Conservation (phyloP, 1,140 invertebrate species). For the Pogonus chalceus region DNA sequence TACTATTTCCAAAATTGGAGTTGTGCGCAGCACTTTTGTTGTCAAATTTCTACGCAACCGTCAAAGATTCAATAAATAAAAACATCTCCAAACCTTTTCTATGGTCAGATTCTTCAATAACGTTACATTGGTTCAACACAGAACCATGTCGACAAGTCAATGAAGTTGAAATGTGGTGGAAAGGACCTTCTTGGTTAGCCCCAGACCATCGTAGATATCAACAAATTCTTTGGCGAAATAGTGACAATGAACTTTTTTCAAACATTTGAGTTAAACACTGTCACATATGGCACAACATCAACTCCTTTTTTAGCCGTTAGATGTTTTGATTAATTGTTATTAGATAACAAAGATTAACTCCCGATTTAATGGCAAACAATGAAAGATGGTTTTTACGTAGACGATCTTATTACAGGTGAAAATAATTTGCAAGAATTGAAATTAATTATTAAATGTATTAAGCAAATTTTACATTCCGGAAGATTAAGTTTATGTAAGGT, state of each 20-base stretch:
- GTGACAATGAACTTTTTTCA: neutral
- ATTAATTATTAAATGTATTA: neutral
- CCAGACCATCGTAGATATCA: conserved; percentile 28
- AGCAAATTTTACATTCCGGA: neutral
- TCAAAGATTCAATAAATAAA: too few relatives aligned
- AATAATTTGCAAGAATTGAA: conserved; percentile 16
- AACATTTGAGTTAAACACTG: conserved; percentile 20
- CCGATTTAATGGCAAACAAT: conserved; percentile 21
- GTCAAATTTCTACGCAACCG: too few relatives aligned
- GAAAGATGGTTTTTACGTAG: conserved; percentile 33
- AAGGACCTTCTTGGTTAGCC: too few relatives aligned
- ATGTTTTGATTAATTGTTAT: conserved; percentile 14
- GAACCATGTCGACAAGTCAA: too few relatives aligned
- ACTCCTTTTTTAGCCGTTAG: conserved; percentile 23
- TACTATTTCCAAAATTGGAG: too few relatives aligned
- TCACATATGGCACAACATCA: conserved; percentile 24
- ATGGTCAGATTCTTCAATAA: too few relatives aligned
- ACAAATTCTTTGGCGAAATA: conserved; percentile 33
- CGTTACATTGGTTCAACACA: too few relatives aligned
- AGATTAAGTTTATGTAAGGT: neutral
- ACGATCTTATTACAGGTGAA: conserved; percentile 33
- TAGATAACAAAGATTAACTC: conserved; percentile 16
- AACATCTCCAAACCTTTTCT: too few relatives aligned
- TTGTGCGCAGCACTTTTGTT: too few relatives aligned
- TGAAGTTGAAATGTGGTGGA: too few relatives aligned